Base-by-base conservation (phyloP, 2,888 invertebrate species). In the Drosophila anceps region DNA sequence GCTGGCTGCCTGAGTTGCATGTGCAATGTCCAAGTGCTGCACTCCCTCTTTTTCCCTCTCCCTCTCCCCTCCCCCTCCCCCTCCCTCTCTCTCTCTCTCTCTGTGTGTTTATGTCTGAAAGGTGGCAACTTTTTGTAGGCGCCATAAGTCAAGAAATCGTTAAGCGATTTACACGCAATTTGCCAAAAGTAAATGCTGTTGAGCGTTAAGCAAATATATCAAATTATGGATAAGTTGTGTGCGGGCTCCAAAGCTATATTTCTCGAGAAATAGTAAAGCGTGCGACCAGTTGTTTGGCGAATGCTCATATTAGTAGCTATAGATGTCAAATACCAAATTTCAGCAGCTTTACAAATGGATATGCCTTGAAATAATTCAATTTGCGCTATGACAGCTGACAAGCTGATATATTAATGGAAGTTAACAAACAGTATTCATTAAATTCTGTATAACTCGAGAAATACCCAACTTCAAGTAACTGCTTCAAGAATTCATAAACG, bases 1-100 rank as follows among this genome's bases (percentile, higher is more conserved):
- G 86, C 77, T 71, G 75, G 64, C 68, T 73, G 81, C 79, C 87
- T 84, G 90, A 54, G 80, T 66, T 82, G 84, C 84, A 84, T 85
- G 80, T 76, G 76, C 73, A 84, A 90, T 88, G 80, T 43, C 60
- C 27, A 41, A 12, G 6, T 33, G 27, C 20, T 20, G 31, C 8
- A 4, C 54, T 6, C 37, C 10, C 24, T 15, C 35, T 8, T 33
- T 20, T 12, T 12, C 33, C 4, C 33, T 9, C 4, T 6, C 18
- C 5, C 31, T 31, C 50, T 5, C 31, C 8, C 1, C 4, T 18
- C 13, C 5, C 4, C 15, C 1, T 15, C 9, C 2, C 50, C 1
- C 13, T 10, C 18, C 10, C 33, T 10, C n/a, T 4, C n/a, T 0
- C 27, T 8, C 27, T 13, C 33, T 35, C 35, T 9, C 50, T 35